phyloP scores from a whole-genome alignment of 2,797 vertebrate species.

The Periparus ater region DNA sequence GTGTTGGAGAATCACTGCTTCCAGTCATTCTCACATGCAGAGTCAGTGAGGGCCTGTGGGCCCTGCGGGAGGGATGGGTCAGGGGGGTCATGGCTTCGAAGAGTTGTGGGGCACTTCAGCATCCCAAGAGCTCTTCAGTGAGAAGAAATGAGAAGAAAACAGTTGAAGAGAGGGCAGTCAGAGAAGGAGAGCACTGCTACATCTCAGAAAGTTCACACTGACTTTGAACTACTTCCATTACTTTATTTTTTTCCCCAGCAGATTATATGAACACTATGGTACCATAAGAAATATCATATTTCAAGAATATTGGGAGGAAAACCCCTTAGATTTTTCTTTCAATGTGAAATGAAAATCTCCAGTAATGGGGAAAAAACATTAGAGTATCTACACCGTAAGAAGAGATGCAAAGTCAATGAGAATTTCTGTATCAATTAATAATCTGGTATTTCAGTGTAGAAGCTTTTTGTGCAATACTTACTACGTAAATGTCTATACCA shows the following conservation, averaged over 20 bases:
- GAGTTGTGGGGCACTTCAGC: background rate
- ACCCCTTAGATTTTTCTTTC: background rate
- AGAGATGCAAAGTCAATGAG: background rate
- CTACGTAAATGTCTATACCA: background rate
- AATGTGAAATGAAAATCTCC: background rate
- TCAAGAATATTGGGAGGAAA: background rate
- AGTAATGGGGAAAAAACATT: background rate
- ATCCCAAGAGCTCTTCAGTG: background rate
- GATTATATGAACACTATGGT: background rate
- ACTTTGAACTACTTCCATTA: background rate
- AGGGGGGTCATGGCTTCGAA: background rate
- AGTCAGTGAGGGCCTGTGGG: background rate
- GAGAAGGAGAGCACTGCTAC: background rate
- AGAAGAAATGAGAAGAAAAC: background rate
- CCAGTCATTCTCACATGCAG: background rate
- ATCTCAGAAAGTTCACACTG: background rate
- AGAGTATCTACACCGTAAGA: background rate
- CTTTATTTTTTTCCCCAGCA: background rate
- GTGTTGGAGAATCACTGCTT: background rate
- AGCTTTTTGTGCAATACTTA: background rate
- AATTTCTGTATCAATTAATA: background rate
- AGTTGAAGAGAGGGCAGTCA: background rate
- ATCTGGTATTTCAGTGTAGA: background rate
- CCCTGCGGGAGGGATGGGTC: background rate
- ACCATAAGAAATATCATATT: background rate